Evolutionary conservation across 2,888 invertebrate species (phyloP).

Genomic region (Augochlorella aurata): DNA sequence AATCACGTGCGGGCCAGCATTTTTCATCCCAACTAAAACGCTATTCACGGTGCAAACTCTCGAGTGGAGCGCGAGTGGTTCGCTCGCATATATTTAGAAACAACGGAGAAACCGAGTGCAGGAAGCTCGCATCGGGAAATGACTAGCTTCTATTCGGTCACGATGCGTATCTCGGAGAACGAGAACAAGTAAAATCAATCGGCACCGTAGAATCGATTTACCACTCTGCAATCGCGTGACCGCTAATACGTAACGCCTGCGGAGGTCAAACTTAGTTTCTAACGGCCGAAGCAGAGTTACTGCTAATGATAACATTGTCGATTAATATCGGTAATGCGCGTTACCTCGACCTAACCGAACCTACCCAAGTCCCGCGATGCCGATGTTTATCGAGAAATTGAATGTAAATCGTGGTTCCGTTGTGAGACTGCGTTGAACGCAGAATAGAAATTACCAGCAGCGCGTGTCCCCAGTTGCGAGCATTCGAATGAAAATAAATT

Average conservation of each 20-base stretch:
- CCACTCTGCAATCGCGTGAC: conserved; percentile 31
- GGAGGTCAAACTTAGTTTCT: conserved; percentile 39
- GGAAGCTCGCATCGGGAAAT: conserved; percentile 28
- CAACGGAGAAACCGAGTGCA: conserved; percentile 8
- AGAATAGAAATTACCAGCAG: not conserved
- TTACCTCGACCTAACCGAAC: not conserved
- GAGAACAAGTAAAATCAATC: conserved; percentile 40
- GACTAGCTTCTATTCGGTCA: conserved; percentile 8
- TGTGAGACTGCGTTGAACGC: not conserved
- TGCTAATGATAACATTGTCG: conserved; percentile 19
- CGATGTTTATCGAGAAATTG: conserved; percentile 16
- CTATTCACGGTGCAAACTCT: not conserved
- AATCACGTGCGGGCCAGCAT: not conserved
- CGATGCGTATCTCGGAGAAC: conserved; percentile 33
- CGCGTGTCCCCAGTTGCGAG: too few relatives aligned
- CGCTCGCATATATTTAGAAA: not conserved
- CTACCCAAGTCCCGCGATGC: not conserved
- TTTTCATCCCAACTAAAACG: not conserved
- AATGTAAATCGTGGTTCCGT: not conserved
- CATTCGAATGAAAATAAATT: too few relatives aligned
- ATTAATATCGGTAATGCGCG: conserved; percentile 13
- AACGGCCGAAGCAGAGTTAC: conserved; percentile 19
- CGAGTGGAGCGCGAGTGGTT: not conserved
- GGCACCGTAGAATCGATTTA: conserved; percentile 38
- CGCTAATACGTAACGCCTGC: conserved; percentile 35